phyloP scores from a whole-genome alignment of 2,888 invertebrate genomes.

The Stenichneumon culpator region DNA sequence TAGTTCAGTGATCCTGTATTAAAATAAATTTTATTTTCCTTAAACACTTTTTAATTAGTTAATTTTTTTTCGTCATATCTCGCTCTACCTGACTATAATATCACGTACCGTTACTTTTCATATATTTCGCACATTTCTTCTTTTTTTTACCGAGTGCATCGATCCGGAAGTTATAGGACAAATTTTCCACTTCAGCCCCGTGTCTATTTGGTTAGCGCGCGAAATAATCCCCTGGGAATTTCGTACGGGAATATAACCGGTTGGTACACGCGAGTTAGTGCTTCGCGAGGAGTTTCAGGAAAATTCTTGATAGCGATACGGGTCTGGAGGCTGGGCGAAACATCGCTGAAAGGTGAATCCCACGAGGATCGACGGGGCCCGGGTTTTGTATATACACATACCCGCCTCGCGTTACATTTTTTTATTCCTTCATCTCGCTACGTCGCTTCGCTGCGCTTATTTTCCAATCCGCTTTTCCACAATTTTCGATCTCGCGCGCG shows the following conservation, averaged over 20 bases:
- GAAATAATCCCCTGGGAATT: conserved; percentile 52
- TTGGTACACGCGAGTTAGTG: conserved; percentile 7
- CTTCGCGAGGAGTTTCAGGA: conserved; percentile 30
- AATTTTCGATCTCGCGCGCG: conserved; percentile 28
- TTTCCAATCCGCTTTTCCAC: conserved; percentile 54
- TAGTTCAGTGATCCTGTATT: too few relatives aligned
- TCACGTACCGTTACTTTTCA: neutral
- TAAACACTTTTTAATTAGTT: too few relatives aligned
- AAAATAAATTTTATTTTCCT: too few relatives aligned
- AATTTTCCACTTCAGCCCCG: conserved; percentile 9
- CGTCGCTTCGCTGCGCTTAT: conserved; percentile 42
- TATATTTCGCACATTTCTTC: neutral
- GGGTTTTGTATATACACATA: neutral
- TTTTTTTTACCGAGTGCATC: conserved; percentile 8
- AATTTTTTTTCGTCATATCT: too few relatives aligned
- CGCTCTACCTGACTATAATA: neutral
- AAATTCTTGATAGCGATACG: conserved; percentile 24
- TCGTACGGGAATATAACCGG: conserved; percentile 37
- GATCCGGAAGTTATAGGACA: conserved; percentile 19
- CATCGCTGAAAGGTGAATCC: conserved; percentile 56
- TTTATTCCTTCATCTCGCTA: conserved; percentile 18
- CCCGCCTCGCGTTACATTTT: conserved; percentile 43
- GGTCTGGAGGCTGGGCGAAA: conserved; percentile 14
- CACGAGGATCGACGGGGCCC: conserved; percentile 57
- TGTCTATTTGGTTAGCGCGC: conserved; percentile 11